Base-by-base conservation (phyloP, 1,140 invertebrate species). In the Xylocopa sonorina region DNA sequence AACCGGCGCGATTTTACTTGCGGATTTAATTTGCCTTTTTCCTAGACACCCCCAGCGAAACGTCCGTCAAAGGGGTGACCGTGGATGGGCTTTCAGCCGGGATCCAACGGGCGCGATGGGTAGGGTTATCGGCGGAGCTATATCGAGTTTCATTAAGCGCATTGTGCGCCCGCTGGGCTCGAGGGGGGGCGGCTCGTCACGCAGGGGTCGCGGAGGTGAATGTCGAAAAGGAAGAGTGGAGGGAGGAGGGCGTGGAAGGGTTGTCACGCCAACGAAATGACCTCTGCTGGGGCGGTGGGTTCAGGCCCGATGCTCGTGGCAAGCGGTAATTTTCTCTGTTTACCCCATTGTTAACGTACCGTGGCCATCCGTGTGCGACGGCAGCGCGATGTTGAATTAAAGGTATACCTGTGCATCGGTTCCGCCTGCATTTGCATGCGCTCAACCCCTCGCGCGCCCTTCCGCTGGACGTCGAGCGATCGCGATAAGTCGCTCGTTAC, bases 141-240 rank as follows among this genome's bases (percentile, higher is more conserved):
- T 86, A 88, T 88, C 84, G 73, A 82, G 85, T 89, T 89, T 89
- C 88, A 89, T 89, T 89, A 89, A 88, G 87, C 80, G 88, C 84
- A 87, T 89, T 89, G 84, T 86, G 66, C 64, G 73, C 62, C 67
- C 58, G 79, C 16, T 29, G 72, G n/a, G n/a, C n/a, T n/a, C n/a
- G n/a, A n/a, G n/a, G n/a, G n/a, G 73, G 58, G 72, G 27, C 58
- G 51, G 48, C 83, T 74, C 82, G 78, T 84, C 82, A 82, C 77
- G 80, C 71, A 84, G 51, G 57, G 78, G 58, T 74, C 60, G n/a
- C n/a, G 67, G 55, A 50, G 63, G 73, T 68, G 73, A 68, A 74
- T 55, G 41, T 58, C 73, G 74, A 78, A 77, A 71, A 76, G 78
- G 60, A 75, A 32, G 34, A 10, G 14, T 14, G 77, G 58, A 58